Evolutionary conservation across 2,888 invertebrate genomes (phyloP).

Genomic region (Caprella mutica): DNA sequence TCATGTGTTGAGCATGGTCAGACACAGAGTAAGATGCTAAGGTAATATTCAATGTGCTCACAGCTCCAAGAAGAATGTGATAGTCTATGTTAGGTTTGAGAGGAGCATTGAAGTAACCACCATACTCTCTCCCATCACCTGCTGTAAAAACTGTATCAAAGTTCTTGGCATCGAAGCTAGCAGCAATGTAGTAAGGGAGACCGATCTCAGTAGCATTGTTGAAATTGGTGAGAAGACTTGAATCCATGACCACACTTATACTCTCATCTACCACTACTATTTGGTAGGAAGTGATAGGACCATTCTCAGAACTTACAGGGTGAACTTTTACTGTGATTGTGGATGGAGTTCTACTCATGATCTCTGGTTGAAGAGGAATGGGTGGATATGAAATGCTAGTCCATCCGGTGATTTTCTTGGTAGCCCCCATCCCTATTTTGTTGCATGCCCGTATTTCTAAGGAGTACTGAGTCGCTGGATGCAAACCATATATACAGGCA

Average conservation of each 20-base stretch:
- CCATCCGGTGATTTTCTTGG: constrained; percentile 36
- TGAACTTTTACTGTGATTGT: constrained; percentile 43
- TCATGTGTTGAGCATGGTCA: constrained; percentile 28
- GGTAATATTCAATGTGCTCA: constrained; percentile 55
- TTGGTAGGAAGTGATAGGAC: constrained; percentile 39
- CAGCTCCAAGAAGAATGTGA: constrained; percentile 58
- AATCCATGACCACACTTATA: constrained; percentile 35
- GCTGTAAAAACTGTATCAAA: constrained; percentile 53
- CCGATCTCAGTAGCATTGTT: constrained; percentile 55
- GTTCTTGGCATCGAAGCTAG: constrained; percentile 55
- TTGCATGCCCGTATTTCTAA: constrained; percentile 39
- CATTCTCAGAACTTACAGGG: constrained; percentile 37
- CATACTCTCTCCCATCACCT: constrained; percentile 62
- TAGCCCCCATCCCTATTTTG: constrained; percentile 36
- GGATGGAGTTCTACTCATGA: constrained; percentile 37
- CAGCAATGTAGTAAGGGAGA: constrained; percentile 68
- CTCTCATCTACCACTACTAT: constrained; percentile 39
- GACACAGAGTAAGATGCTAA: constrained; percentile 53
- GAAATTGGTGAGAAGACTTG: constrained; percentile 52
- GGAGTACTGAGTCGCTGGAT: constrained; percentile 38
- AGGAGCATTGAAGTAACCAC: constrained; percentile 64
- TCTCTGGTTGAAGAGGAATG: constrained; percentile 38
- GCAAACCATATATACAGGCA: constrained; percentile 34
- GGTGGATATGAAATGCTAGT: constrained; percentile 40
- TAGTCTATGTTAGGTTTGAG: constrained; percentile 50